A percentile compares a stretch with the other conserved stretches of the same genome.
Conservation (phyloP, 2,888 invertebrate genomes). For the Sclerodermus sp. region DNA sequence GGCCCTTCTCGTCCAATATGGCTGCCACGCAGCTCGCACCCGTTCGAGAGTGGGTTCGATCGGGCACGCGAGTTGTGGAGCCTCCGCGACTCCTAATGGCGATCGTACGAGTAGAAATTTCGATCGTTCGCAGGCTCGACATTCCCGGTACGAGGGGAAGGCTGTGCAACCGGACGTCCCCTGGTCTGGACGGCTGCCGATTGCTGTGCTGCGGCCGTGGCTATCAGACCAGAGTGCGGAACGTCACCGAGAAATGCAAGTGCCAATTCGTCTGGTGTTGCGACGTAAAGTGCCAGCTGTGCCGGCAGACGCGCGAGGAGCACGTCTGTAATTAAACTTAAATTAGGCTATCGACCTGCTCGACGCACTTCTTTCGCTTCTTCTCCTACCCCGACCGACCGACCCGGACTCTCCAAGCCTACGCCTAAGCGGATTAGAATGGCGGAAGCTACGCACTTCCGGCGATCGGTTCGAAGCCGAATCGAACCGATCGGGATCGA, state of each 20-base stretch:
- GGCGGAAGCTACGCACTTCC: too few species aligned
- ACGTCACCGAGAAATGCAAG: constrained; percentile 84
- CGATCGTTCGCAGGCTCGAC: constrained; percentile 65
- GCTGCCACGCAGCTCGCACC: too few species aligned
- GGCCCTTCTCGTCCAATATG: constrained; percentile 31
- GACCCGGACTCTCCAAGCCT: too few species aligned
- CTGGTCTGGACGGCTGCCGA: constrained; percentile 83
- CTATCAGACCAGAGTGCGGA: constrained; percentile 79
- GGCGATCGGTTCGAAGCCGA: too few species aligned
- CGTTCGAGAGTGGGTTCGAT: too few species aligned
- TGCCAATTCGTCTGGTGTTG: constrained; percentile 93
- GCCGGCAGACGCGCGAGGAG: constrained; percentile 77
- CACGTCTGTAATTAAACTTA: constrained; percentile 78
- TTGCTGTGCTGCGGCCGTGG: constrained; percentile 88
- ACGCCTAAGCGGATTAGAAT: too few species aligned
- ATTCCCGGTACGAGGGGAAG: constrained; percentile 82
- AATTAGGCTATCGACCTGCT: not conserved
- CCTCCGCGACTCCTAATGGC: too few species aligned
- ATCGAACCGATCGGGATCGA: too few species aligned
- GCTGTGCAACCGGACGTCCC: constrained; percentile 81
- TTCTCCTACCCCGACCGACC: too few species aligned
- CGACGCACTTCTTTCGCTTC: too few species aligned
- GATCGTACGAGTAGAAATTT: too few species aligned
- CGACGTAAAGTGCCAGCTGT: constrained; percentile 81
- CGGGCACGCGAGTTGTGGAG: too few species aligned